Evolutionary conservation across 1,140 invertebrate genomes (phyloP).

Genomic region (Papilio machaon): DNA sequence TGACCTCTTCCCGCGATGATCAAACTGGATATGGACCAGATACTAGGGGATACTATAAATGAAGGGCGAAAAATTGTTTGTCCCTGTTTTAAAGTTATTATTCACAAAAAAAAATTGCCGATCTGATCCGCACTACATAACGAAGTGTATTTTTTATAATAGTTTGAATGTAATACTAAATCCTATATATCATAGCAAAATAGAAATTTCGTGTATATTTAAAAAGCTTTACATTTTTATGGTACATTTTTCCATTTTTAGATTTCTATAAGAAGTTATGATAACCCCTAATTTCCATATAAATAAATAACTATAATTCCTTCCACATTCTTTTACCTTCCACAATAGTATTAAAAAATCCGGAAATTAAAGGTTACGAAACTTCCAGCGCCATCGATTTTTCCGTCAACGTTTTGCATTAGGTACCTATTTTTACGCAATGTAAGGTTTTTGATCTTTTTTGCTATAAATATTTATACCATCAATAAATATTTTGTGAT

Average conservation of each 20-base stretch:
- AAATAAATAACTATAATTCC: not conserved
- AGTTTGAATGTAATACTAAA: no score
- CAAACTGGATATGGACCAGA: conserved; percentile 39
- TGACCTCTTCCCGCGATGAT: conserved; percentile 41
- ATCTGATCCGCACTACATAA: no score
- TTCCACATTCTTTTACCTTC: not conserved
- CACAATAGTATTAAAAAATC: not conserved
- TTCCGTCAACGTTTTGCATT: not conserved
- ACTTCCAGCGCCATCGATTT: not conserved
- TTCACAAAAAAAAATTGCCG: not conserved
- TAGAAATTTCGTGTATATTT: not conserved
- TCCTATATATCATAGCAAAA: not conserved
- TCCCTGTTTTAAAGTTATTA: not conserved
- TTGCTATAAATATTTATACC: not conserved
- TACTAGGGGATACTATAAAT: conserved; percentile 35
- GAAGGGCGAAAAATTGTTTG: conserved; percentile 32
- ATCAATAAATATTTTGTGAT: not conserved
- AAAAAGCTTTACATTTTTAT: not conserved
- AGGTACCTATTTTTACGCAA: not conserved
- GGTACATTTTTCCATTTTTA: not conserved
- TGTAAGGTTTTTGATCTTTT: not conserved
- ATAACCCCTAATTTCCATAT: not conserved
- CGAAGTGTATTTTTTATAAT: no score
- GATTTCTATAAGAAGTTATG: not conserved
- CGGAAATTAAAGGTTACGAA: not conserved